Base-by-base conservation (phyloP, 1,140 invertebrate genomes). In the Hydropsyche tenuis region DNA sequence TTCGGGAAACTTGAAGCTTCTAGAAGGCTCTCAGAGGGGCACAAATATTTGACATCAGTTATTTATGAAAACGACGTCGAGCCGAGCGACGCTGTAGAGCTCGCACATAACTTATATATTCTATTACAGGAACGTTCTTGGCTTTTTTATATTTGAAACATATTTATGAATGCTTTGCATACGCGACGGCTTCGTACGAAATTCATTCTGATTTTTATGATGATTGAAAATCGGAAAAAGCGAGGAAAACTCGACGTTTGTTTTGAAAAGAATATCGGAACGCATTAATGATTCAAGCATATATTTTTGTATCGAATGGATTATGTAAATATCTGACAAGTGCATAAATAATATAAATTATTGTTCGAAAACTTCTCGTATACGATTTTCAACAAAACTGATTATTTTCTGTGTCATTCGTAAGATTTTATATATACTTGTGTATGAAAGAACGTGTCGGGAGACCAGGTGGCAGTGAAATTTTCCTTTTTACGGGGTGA, bases 1-100 rank as follows among this genome's bases (percentile, higher is more conserved):
- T 74, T 51, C 30, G 60, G 42, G 30, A 68, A 75, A 73, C 51
- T 73, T 75, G 45, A 53, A 25, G 42, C 53, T 69, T 66, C 45
- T 9, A 68, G 43, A 68, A 68, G 9, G 37, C 27, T 37, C 46
- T 56, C 16, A 22, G 68, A n/a, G 27, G 48, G 48, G 27, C 14
- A 30, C 46, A 42, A 46, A 68, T 48, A 42, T 68, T 68, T 51
- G 43, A 51, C 65, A 68, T 68, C 23, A 68, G 65, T 48, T 48
- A 68, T 68, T 68, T 51, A 68, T 43, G 46, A 68, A 45, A 45
- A 65, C 63, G 63, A 45, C 63, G 27, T n/a, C n/a, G n/a, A n/a
- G n/a, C n/a, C n/a, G n/a, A n/a, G n/a, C 56, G 56, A 2, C 56
- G 56, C 12, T 9, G 56, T 60, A 4, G 22, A 60, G 56, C 56